Base-by-base conservation (phyloP, 2,797 vertebrate species). In the Anabas testudineus region DNA sequence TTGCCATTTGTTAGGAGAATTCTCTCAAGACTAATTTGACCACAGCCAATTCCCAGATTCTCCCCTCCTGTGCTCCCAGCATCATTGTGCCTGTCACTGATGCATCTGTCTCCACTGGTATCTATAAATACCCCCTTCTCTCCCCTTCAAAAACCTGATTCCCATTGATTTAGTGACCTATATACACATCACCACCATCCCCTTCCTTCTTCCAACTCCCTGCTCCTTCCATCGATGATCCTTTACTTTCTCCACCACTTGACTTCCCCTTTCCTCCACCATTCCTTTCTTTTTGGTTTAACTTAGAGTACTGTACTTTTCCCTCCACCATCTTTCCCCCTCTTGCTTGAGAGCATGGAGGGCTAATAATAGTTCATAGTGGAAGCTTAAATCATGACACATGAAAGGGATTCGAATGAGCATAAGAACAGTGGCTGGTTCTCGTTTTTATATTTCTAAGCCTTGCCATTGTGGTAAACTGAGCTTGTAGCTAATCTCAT, bases 111-210 rank as follows among this genome's bases (percentile, higher is more conserved):
- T 93, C 85, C 84, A 77, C 83, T 83, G 85, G 59, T 87, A 76
- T 92, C 91, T 94, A 91, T 93, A 93, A 93, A 93, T 94, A 94
- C 86, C 85, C 56, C 80, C 80, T 87, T 84, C 88, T 90, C 84
- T 84, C 78, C 82, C 87, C 86, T 86, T 85, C 82, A 93, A 93
- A 93, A 93, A 94, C 86, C 91, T 91, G 92, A 94, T 94, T 95
- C 91, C 87, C 90, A 94, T 94, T 95, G 93, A 95, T 95, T 94
- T 93, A 91, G 87, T 93, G 92, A 92, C 93, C 93, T 93, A 95
- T 93, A 93, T 94, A 92, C 90, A 90, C 91, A 91, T 88, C 87
- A 89, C 62, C 90, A 81, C 86, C 76, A 72, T 83, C 82, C 76
- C 74, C 72, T 77, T 73, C 46, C 65, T 79, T 78, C 70, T 70